Evolutionary conservation across 2,113 vertebrate species (phyloP), one percentile per base, ranked within the genome.

Genomic region (Paraplagusia blochii): DNA sequence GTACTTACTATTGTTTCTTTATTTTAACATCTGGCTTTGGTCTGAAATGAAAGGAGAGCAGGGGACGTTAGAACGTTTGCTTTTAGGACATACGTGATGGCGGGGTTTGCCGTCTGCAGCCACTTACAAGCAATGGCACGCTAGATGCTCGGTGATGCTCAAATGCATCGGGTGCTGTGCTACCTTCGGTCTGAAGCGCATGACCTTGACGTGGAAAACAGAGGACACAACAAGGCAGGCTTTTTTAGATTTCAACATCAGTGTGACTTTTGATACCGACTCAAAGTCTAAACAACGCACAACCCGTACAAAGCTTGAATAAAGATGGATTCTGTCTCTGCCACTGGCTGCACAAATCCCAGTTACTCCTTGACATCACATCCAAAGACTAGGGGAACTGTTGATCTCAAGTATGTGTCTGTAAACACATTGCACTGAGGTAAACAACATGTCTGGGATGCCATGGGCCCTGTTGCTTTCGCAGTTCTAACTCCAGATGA

Each of bases 1-100:
- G 40, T 53, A 95, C 95, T 95, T 94, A 97, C 95, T 95, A 82
- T 82, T 74, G 90, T 92, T 92, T 93, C 83, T 90, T 94, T 87
- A 70, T 85, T 93, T 83, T 93, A 54, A 91, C 80, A 52, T 92
- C 94, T 89, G 92, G 91, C 91, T 96, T 97, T 91, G 73, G 77
- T 92, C 95, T 98, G 87, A 39, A 89, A 88, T 34, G 16, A 13
- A 74, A 35, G 57, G 19, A 44, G 1, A 49, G 14, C 5, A 1
- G 4, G 74, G 8, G 19, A 17, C 11, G 44, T 34, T 70, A 16
- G 34, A 18, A n/a, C 16, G 53, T 40, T 9, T 15, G 8, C 6
- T 36, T 39, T 33, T 2, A 22, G 6, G 13, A 1, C 16, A 52
- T 9, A 44, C n/a, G 4, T 11, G 3, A 9, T 9, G n/a, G 40